Evolutionary conservation across 2,888 invertebrate species (phyloP).

Genomic region (Drosophila gaucha): DNA sequence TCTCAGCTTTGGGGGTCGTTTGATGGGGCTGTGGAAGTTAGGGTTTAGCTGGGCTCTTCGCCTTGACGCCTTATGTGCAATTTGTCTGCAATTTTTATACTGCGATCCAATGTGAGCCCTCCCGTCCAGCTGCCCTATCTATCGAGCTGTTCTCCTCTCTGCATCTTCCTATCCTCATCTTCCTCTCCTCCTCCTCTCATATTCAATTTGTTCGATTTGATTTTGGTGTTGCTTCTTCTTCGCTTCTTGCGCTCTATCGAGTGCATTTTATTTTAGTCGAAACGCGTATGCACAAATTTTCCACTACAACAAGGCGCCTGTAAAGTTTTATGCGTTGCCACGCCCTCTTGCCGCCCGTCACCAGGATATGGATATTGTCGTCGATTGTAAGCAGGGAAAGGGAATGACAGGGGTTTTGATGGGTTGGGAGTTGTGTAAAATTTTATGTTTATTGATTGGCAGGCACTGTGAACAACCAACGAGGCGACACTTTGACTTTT

Average conservation of each 20-base stretch:
- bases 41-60: conserved; percentile 17
- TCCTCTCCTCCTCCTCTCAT: conserved; percentile 41
- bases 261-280: conserved; percentile 70
- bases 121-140: not conserved
- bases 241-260: conserved; percentile 38
- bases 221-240: conserved; percentile 56
- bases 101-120: conserved; percentile 6
- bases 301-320: conserved; percentile 64
- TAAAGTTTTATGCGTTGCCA: conserved; percentile 68
- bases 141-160: not conserved
- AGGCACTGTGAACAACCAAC: conserved; percentile 37
- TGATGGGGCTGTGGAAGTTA: not conserved
- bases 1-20: not conserved
- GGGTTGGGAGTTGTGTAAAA: conserved; percentile 47
- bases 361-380: conserved; percentile 47
- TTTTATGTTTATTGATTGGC: conserved; percentile 76
- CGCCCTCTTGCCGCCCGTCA: conserved; percentile 3
- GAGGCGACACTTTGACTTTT: conserved; percentile 40
- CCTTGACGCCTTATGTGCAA: conserved; percentile 71
- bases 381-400: conserved; percentile 36
- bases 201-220: conserved; percentile 77
- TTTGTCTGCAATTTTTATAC: conserved; percentile 76
- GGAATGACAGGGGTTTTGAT: not conserved
- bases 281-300: conserved; percentile 68
- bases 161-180: not conserved